phyloP scores from a whole-genome alignment of 2,888 invertebrate genomes.

The Theodoxus fluviatilis region DNA sequence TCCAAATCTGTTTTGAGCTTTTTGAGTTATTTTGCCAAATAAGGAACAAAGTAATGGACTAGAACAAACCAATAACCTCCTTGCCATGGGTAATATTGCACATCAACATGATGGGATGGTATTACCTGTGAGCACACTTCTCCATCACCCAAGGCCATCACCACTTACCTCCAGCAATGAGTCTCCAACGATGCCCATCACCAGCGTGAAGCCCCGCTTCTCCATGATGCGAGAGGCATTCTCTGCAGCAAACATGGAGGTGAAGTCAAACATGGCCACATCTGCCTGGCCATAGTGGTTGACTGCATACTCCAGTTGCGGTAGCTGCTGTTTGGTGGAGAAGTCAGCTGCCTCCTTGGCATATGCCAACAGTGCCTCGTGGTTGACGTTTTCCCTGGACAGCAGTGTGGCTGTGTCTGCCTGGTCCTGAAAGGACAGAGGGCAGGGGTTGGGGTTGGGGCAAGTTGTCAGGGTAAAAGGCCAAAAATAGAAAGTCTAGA shows the following conservation, averaged over 20 bases:
- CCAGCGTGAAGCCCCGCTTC: slow-evolving; percentile 77
- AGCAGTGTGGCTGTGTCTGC: slow-evolving; percentile 87
- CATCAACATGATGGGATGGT: no score
- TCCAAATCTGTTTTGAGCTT: no score
- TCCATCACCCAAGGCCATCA: no score
- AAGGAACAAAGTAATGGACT: no score
- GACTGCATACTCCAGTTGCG: slow-evolving; percentile 84
- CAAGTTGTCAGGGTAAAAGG: no score
- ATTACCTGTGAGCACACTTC: no score
- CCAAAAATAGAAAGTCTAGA: no score
- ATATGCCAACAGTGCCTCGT: slow-evolving; percentile 85
- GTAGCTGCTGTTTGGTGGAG: slow-evolving; percentile 57
- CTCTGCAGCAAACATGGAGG: slow-evolving; percentile 96
- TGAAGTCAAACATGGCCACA: slow-evolving; percentile 98
- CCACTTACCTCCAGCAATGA: slow-evolving; percentile 83
- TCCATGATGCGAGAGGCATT: slow-evolving; percentile 88
- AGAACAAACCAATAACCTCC: no score
- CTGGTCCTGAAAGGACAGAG: slow-evolving; percentile 74
- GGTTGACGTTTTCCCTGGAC: slow-evolving; percentile 87
- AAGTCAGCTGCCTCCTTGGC: slow-evolving; percentile 92
- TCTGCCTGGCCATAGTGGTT: slow-evolving; percentile 97
- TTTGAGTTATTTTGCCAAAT: no score
- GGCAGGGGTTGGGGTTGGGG: no score
- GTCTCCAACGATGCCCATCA: slow-evolving; percentile 93
- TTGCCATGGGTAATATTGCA: no score